Conservation (phyloP, 2,888 invertebrate species). For the Encarsia formosa region DNA sequence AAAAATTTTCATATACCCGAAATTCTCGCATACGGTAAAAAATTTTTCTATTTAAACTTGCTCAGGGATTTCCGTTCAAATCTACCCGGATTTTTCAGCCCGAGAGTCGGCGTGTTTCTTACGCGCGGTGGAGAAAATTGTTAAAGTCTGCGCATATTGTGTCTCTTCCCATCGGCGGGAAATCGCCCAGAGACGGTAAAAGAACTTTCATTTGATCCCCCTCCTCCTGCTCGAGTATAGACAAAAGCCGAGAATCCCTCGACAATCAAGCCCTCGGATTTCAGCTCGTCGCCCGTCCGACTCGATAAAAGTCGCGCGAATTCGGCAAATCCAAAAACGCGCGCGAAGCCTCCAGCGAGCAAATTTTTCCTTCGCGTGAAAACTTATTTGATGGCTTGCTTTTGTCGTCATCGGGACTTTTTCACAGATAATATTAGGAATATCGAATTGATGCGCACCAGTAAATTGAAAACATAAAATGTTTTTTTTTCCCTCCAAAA, state of each 20-base stretch:
- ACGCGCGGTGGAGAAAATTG: no score
- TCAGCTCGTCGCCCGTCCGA: neutral
- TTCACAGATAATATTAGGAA: no score
- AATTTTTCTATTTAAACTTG: no score
- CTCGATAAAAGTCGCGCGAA: constrained; percentile 19
- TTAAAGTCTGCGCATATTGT: constrained; percentile 22
- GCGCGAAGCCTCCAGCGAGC: neutral
- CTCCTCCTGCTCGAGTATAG: constrained; percentile 9
- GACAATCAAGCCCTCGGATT: constrained; percentile 10
- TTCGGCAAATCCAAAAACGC: constrained; percentile 11
- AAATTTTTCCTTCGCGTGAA: neutral
- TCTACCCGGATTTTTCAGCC: no score
- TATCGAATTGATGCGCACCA: no score
- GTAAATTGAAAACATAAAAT: no score
- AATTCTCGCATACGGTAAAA: no score
- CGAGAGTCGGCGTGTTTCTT: no score
- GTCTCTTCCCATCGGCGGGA: constrained; percentile 2
- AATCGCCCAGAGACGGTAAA: neutral
- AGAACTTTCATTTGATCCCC: constrained; percentile 21
- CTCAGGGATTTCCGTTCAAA: no score
- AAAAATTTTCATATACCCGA: no score
- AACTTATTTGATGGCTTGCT: neutral
- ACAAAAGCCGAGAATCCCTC: constrained; percentile 28
- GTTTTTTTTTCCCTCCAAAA: no score
- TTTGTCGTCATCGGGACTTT: neutral